Evolutionary conservation across 2,797 vertebrate genomes (phyloP).

Genomic region (Danio jaintianensis): DNA sequence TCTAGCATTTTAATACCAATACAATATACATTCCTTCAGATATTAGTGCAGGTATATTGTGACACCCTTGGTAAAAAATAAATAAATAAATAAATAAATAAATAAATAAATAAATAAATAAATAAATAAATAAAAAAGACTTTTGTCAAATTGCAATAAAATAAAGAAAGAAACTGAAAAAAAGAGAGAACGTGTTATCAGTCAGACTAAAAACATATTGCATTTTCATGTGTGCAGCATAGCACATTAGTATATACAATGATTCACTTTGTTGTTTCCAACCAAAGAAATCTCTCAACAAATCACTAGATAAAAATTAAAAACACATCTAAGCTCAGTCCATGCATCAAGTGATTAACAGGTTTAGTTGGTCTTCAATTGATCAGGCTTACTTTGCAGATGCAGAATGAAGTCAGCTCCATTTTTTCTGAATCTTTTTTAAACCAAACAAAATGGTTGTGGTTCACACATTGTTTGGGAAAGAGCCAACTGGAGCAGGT

Average conservation of each 20-base stretch:
- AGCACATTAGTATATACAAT: conserved; percentile 39
- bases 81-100: too few relatives aligned
- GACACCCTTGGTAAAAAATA: too few relatives aligned
- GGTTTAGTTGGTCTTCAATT: background rate
- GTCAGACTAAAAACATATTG: conserved; percentile 37
- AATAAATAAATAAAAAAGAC: too few relatives aligned
- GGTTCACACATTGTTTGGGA: conserved; percentile 14
- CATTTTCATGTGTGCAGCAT: too few relatives aligned
- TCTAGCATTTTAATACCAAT: too few relatives aligned
- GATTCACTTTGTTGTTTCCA: conserved; percentile 68
- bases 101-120: too few relatives aligned
- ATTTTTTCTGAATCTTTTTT: background rate
- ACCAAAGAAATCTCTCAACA: conserved; percentile 64
- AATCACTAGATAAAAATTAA: conserved; percentile 63
- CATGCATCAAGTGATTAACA: conserved; percentile 52
- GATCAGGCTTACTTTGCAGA: background rate
- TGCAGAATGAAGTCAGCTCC: conserved; percentile 1
- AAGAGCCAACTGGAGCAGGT: conserved; percentile 38
- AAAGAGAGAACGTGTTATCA: too few relatives aligned
- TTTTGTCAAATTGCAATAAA: too few relatives aligned
- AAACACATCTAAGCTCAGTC: conserved; percentile 39
- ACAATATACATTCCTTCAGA: too few relatives aligned
- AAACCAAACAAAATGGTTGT: conserved; percentile 15
- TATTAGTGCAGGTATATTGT: too few relatives aligned
- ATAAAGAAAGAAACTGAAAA: too few relatives aligned